A percentile compares a stretch with the other conserved stretches of the same genome.
These are phyloP conservation scores for Drosophila kuntzei DNA, from an alignment of 2,888 invertebrate genomes.

Conservation along the genomic window DNA sequence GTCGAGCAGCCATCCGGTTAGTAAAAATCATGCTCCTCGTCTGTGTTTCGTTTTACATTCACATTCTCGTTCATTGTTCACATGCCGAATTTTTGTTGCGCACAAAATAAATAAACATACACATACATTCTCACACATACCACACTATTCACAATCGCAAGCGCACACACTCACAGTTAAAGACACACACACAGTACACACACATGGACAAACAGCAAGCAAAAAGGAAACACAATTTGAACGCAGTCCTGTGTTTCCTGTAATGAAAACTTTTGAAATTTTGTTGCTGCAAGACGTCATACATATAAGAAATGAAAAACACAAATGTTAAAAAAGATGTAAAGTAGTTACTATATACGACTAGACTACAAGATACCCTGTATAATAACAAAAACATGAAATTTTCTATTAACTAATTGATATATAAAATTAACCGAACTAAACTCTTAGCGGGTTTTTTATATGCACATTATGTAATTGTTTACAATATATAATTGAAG, in stretches of 20 bases:
- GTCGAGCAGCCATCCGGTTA: slow-evolving; percentile 13
- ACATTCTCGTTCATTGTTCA: slow-evolving; percentile 66
- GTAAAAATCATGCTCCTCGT: slow-evolving; percentile 15
- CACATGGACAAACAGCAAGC: slow-evolving; percentile 13
- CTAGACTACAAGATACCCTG: slow-evolving; percentile 30
- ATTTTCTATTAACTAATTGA: too few species aligned
- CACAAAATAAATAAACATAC: slow-evolving; percentile 68
- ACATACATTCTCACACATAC: too few species aligned
- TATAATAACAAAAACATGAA: background rate
- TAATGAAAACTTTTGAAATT: slow-evolving; percentile 74
- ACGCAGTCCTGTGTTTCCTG: slow-evolving; percentile 74
- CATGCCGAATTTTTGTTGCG: slow-evolving; percentile 69
- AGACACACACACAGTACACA: slow-evolving; percentile 15
- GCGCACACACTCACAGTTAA: slow-evolving; percentile 18
- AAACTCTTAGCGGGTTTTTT: too few species aligned
- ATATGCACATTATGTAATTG: too few species aligned
- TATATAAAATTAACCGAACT: too few species aligned
- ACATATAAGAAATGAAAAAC: slow-evolving; percentile 32
- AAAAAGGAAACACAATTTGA: slow-evolving; percentile 65
- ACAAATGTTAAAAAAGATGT: slow-evolving; percentile 22
- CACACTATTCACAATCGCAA: too few species aligned
- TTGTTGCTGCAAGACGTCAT: slow-evolving; percentile 39
- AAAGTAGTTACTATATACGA: background rate
- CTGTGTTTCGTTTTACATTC: slow-evolving; percentile 50
- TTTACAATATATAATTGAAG: too few species aligned